Conservation (phyloP, 1,140 invertebrate genomes). For the Sogatella furcifera region DNA sequence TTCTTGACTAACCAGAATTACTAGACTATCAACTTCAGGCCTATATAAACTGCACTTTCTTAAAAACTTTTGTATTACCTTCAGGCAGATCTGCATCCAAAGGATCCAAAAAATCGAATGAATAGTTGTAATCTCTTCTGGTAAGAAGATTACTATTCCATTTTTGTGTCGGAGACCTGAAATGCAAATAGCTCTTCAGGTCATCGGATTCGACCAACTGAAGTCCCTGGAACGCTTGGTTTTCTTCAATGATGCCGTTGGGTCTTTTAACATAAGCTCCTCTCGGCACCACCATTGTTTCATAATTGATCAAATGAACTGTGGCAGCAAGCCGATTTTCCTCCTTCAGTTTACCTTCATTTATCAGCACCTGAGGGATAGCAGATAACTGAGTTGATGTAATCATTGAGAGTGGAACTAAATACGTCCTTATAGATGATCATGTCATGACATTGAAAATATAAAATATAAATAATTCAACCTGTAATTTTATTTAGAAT, state of each 20-base stretch:
- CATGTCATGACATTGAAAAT: too few relatives aligned
- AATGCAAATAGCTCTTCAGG: slow-evolving; percentile 55
- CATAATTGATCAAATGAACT: slow-evolving; percentile 53
- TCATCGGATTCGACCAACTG: slow-evolving; percentile 43
- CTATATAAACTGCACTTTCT: too few relatives aligned
- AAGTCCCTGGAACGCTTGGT: slow-evolving; percentile 53
- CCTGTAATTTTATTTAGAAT: too few relatives aligned
- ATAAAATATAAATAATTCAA: neutral
- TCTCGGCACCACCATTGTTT: slow-evolving; percentile 55
- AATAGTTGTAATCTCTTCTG: slow-evolving; percentile 61
- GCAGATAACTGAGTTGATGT: neutral
- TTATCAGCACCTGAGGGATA: neutral
- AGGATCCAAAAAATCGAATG: slow-evolving; percentile 63
- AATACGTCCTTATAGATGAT: too few relatives aligned
- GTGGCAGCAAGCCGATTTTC: slow-evolving; percentile 59
- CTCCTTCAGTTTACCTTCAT: slow-evolving; percentile 47
- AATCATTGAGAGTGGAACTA: too few relatives aligned
- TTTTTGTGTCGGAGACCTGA: slow-evolving; percentile 47
- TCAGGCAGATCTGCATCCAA: slow-evolving; percentile 51
- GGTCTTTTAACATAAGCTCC: slow-evolving; percentile 55
- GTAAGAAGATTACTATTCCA: slow-evolving; percentile 60
- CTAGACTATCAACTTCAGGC: neutral
- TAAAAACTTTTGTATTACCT: slow-evolving; percentile 33
- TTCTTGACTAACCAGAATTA: neutral
- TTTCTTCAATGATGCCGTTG: slow-evolving; percentile 51